phyloP scores from a whole-genome alignment of 1,140 invertebrate genomes.

The Drosophila nasuta region DNA sequence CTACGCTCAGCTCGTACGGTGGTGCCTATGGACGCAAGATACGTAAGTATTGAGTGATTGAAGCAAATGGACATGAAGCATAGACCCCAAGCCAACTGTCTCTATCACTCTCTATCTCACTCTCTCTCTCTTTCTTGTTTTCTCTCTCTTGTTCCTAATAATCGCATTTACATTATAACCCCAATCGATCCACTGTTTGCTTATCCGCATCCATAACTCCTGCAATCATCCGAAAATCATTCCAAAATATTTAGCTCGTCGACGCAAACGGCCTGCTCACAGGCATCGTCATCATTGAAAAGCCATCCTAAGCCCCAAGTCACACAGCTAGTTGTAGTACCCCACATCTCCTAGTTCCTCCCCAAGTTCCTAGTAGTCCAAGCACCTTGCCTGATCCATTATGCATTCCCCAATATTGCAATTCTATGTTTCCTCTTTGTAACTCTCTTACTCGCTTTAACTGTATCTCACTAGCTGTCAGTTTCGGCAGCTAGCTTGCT shows the following conservation, averaged over 20 bases:
- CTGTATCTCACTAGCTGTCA: slow-evolving; percentile 12
- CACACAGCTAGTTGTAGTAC: slow-evolving; percentile 40
- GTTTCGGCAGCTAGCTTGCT: slow-evolving; percentile 7
- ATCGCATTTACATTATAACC: slow-evolving; percentile 4
- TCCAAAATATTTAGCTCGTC: slow-evolving; percentile 57
- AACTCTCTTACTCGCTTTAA: slow-evolving; percentile 25
- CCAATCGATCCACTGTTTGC: neutral
- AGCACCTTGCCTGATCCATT: slow-evolving; percentile 17
- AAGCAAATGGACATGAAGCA: slow-evolving; percentile 50
- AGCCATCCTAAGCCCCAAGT: slow-evolving; percentile 18
- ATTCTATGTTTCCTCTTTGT: slow-evolving; percentile 33
- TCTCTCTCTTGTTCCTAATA: slow-evolving; percentile 62
- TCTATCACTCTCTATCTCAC: slow-evolving; percentile 71
- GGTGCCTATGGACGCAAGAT: slow-evolving; percentile 85
- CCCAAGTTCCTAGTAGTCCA: slow-evolving; percentile 4
- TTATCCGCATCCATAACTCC: slow-evolving; percentile 29
- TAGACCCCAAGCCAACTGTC: slow-evolving; percentile 77
- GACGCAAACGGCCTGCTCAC: slow-evolving; percentile 58
- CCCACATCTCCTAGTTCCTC: too few species aligned
- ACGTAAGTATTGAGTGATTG: slow-evolving; percentile 86
- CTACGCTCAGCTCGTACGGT: slow-evolving; percentile 84
- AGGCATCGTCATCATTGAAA: slow-evolving; percentile 55
- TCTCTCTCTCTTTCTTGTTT: slow-evolving; percentile 52
- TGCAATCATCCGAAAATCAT: slow-evolving; percentile 14
- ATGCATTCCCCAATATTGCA: slow-evolving; percentile 36